These are phyloP conservation scores for Limulus polyphemus DNA, from an alignment of 2,888 invertebrate species.

Conservation along the genomic window DNA sequence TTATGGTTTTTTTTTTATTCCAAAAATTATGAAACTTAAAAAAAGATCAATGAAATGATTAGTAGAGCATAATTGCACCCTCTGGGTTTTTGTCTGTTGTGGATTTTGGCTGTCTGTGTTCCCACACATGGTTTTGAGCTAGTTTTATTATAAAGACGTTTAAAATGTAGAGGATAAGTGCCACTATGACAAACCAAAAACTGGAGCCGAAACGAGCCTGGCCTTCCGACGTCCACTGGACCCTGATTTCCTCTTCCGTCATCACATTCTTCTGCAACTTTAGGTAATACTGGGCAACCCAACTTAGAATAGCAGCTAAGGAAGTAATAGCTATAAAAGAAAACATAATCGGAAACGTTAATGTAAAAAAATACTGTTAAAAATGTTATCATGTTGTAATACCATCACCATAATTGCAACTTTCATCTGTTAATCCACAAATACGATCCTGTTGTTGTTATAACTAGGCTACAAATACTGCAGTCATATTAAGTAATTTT, in stretches of 20 bases:
- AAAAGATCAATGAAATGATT: too few species aligned
- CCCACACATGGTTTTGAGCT: slow-evolving; percentile 53
- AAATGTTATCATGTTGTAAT: not conserved
- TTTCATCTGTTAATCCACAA: not conserved
- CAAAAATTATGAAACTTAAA: not conserved
- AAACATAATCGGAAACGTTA: not conserved
- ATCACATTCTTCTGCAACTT: slow-evolving; percentile 70
- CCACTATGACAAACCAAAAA: slow-evolving; percentile 70
- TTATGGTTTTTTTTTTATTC: too few species aligned
- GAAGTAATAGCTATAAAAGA: slow-evolving; percentile 55
- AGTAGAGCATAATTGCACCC: slow-evolving; percentile 74
- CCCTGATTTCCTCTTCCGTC: slow-evolving; percentile 59
- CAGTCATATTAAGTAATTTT: not conserved
- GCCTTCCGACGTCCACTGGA: slow-evolving; percentile 69
- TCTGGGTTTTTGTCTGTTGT: slow-evolving; percentile 41
- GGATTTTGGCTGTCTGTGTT: slow-evolving; percentile 50
- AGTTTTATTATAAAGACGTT: slow-evolving; percentile 60
- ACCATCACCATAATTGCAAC: not conserved
- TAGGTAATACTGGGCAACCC: slow-evolving; percentile 70
- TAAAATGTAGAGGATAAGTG: slow-evolving; percentile 53
- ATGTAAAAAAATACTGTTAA: too few species aligned
- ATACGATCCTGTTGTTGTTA: not conserved
- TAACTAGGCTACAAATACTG: not conserved
- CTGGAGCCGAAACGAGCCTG: slow-evolving; percentile 71
- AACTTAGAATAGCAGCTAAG: slow-evolving; percentile 59